Evolutionary conservation across 2,888 invertebrate genomes (phyloP), one percentile per base, ranked within the genome.

Genomic region (Nymphalis polychloros): DNA sequence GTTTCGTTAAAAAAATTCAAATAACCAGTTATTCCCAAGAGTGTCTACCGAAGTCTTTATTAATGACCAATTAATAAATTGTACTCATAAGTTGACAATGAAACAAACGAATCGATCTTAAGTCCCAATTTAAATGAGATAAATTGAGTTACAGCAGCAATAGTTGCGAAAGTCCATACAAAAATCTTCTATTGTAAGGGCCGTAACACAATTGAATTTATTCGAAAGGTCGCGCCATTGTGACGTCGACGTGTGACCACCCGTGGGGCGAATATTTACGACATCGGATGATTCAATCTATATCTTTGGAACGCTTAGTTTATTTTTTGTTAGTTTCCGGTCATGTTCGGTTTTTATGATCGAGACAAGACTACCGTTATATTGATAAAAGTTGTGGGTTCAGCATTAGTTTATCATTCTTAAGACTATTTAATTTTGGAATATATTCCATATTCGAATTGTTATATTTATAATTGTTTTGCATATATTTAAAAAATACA

Each of bases 241-340:
- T 79, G 73, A 75, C 69, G 69, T 52, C n/a, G 46, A 41, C 52
- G 55, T 52, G 69, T 70, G 79, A 71, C 78, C 80, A 81, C 81
- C 84, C 84, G 82, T 73, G 46, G 77, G 78, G 68, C 55, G 67
- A 68, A 59, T 71, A 74, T 72, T 73, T 71, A 73, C 68, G 67
- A 71, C 68, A 48, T 55, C 61, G 59, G 46, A 46, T 31, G 20
- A 55, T 55, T 55, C 55, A 55, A 55, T 55, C 27, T 55, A 55
- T 55, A 55, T 55, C 55, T 27, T 55, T 55, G 31, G 55, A 20
- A 19, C 17, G 49, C 19, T 49, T 19, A 49, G 49, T 49, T 49
- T 49, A n/a, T 53, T 55, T 55, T 55, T 31, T 55, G 55, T 55
- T 35, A 31, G 31, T 55, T 55, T 55, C 55, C n/a, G 55, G 55